Conservation (phyloP, 2,888 invertebrate species). For the Drosophila emarginata region DNA sequence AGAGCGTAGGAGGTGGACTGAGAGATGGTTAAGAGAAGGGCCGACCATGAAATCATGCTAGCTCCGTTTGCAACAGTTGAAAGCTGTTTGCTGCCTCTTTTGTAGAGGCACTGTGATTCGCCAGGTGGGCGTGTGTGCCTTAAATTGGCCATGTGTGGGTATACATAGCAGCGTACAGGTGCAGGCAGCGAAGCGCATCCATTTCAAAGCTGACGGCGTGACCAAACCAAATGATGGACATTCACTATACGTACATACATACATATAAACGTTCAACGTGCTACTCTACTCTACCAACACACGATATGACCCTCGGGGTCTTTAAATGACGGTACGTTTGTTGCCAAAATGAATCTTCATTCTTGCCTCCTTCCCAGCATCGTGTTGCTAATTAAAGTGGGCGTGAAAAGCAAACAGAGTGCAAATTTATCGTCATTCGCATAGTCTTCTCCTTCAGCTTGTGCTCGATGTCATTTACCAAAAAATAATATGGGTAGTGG, state of each 20-base stretch:
- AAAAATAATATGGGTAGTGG: slow-evolving; percentile 33
- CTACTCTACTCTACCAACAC: not conserved
- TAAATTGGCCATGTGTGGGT: slow-evolving; percentile 61
- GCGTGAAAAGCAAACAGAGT: slow-evolving; percentile 44
- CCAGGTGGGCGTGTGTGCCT: slow-evolving; percentile 55
- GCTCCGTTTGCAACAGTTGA: slow-evolving; percentile 18
- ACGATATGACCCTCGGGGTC: slow-evolving; percentile 4
- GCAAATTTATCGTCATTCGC: slow-evolving; percentile 37
- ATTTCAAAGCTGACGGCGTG: slow-evolving; percentile 27
- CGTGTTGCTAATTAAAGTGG: slow-evolving; percentile 40
- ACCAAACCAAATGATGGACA: slow-evolving; percentile 33
- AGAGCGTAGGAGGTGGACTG: slow-evolving; percentile 13
- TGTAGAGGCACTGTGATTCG: slow-evolving; percentile 23
- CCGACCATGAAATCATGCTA: slow-evolving; percentile 41
- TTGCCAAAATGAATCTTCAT: slow-evolving; percentile 11
- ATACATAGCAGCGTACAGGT: slow-evolving; percentile 39
- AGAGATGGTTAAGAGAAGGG: slow-evolving; percentile 9
- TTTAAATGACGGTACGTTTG: slow-evolving; percentile 10
- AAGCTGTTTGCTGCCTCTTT: slow-evolving; percentile 28
- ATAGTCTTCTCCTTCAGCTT: slow-evolving; percentile 4
- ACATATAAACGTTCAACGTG: not conserved
- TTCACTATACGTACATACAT: not conserved
- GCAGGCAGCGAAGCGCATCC: slow-evolving; percentile 41
- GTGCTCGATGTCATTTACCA: slow-evolving; percentile 21
- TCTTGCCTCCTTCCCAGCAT: slow-evolving; percentile 4